Base-by-base conservation (phyloP, 2,797 vertebrate genomes). In the Poecilia wingei region DNA sequence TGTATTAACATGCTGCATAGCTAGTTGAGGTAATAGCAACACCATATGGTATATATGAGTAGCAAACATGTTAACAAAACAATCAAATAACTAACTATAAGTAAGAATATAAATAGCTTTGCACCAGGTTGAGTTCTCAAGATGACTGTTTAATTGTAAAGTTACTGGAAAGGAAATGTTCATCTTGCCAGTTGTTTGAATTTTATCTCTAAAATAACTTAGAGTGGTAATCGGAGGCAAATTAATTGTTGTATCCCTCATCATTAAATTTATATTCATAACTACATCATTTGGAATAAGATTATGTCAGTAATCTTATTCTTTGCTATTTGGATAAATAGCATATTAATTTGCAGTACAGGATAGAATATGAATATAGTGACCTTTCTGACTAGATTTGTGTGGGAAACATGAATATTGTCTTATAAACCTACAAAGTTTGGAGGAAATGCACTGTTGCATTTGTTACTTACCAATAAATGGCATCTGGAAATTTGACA, bases 371-470 rank as follows among this genome's bases (percentile, higher is more conserved):
- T 51, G 18, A 0, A n/a, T 51, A 7, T 25, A 47, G 22, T 46
- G 39, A 73, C 59, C 47, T 70, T 55, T 31, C 46, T 81, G 85
- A 78, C 83, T 31, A 43, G 77, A 85, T 36, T 51, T 85, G 59
- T 85, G 78, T 87, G 83, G 89, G 84, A 13, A 87, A 82, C 79
- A 47, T 33, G 66, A 78, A 41, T 74, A 57, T 83, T 80, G 89
- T 91, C 89, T 92, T 92, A 79, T 59, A 18, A 57, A 71, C 8
- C 68, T 76, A 18, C 87, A 87, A 76, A 78, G 76, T 78, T 87
- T 75, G 82, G 74, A 88, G 75, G 72, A 47, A 82, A 36, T 39
- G 75, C 12, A 68, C 76, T 84, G 74, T 74, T 47, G 10, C 18
- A 33, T 61, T 7, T 69, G 5, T 49, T 9, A 70, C 12, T 47